These are phyloP conservation scores for Merluccius polli DNA, from an alignment of 2,797 vertebrate genomes.

Conservation along the genomic window DNA sequence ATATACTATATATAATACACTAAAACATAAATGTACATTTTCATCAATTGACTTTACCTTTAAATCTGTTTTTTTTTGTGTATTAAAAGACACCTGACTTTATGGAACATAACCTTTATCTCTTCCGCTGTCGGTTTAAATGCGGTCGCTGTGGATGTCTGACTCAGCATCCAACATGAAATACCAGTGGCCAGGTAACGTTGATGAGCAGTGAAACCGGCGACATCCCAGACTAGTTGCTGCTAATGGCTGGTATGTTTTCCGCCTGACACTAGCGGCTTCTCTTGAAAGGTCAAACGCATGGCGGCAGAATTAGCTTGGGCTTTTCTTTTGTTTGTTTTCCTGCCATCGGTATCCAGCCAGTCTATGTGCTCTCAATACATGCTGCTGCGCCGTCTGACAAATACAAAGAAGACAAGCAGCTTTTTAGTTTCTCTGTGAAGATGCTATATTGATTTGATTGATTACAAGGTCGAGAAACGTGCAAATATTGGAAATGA, in stretches of 20 bases:
- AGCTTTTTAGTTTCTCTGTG: not conserved
- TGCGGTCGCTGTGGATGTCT: slow-evolving; percentile 32
- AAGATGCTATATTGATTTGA: not conserved
- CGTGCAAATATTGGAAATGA: no score
- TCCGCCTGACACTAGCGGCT: slow-evolving; percentile 57
- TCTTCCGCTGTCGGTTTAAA: slow-evolving; percentile 48
- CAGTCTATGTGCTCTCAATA: slow-evolving; percentile 36
- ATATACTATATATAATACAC: no score
- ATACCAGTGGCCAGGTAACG: slow-evolving; percentile 62
- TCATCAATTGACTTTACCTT: not conserved
- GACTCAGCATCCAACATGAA: slow-evolving; percentile 50
- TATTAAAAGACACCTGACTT: slow-evolving; percentile 30
- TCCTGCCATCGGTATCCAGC: slow-evolving; percentile 38
- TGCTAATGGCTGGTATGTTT: slow-evolving; percentile 57
- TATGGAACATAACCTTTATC: slow-evolving; percentile 40
- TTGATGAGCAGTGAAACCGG: slow-evolving; percentile 53
- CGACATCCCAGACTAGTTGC: slow-evolving; percentile 32
- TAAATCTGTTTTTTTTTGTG: slow-evolving; percentile 34
- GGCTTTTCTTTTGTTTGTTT: slow-evolving; percentile 60
- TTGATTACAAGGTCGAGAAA: not conserved
- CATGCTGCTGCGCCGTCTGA: not conserved
- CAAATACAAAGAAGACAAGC: not conserved
- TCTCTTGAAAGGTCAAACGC: slow-evolving; percentile 67
- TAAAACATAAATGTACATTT: not conserved
- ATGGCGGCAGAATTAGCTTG: slow-evolving; percentile 43